Conservation (phyloP, 2,888 invertebrate species). For the Polyommatus icarus region DNA sequence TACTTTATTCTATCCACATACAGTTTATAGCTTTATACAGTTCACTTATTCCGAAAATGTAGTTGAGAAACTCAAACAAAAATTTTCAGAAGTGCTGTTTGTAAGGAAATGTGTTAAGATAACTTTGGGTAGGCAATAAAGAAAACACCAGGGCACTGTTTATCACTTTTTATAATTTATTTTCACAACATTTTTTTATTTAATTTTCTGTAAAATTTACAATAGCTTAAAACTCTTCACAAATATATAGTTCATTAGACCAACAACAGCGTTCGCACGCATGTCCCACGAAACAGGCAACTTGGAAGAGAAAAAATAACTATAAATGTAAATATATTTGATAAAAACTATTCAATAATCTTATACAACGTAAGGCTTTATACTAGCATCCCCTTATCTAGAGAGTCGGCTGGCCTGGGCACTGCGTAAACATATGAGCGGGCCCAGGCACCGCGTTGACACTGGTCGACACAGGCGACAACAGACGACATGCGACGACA, state of each 20-base stretch:
- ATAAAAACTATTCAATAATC: constrained; percentile 67
- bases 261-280: constrained; percentile 60
- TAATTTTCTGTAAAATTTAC: constrained; percentile 81
- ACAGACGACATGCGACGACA: neutral
- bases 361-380: constrained; percentile 66
- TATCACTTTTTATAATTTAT: constrained; percentile 80
- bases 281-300: constrained; percentile 65
- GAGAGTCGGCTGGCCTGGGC: constrained; percentile 66
- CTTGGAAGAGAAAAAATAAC: constrained; percentile 65
- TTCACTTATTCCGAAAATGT: no score
- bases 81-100: neutral
- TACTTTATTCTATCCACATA: no score
- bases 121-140: constrained; percentile 40
- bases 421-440: constrained; percentile 43
- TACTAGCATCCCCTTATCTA: constrained; percentile 65
- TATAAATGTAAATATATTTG: constrained; percentile 66
- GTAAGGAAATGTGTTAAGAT: neutral
- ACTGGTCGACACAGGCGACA: neutral
- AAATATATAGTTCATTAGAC: constrained; percentile 72
- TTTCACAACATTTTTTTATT: constrained; percentile 79
- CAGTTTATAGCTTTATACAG: no score
- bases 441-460: constrained; percentile 22
- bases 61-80: neutral
- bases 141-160: constrained; percentile 66
- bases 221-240: constrained; percentile 80